Evolutionary conservation across 1,140 invertebrate species (phyloP).

Genomic region (Cotesia chilonis): DNA sequence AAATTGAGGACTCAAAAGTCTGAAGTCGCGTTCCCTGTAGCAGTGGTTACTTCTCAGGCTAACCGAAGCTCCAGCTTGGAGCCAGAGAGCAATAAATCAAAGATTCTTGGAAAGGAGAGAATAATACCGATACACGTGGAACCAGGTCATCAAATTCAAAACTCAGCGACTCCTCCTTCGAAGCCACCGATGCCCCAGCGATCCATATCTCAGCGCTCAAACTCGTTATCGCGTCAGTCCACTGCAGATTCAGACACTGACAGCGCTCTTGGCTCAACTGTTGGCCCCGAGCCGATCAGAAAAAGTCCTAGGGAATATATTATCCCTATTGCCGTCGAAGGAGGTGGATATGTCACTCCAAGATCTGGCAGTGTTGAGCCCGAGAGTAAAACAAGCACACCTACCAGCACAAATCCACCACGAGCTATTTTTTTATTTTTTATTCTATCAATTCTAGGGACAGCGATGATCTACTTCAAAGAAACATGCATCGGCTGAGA

Average conservation of each 20-base stretch:
- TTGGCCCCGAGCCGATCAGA: constrained; percentile 77
- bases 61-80: constrained; percentile 62
- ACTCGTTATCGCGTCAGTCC: constrained; percentile 72
- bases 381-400: constrained; percentile 69
- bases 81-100: constrained; percentile 50
- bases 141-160: constrained; percentile 40
- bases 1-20: constrained; percentile 66
- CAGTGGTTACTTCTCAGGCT: constrained; percentile 54
- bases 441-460: constrained; percentile 43
- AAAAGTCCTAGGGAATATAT: constrained; percentile 90
- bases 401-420: constrained; percentile 52
- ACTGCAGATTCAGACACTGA: constrained; percentile 76
- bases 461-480: constrained; percentile 64
- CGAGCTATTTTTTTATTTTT: constrained; percentile 36
- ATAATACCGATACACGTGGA: constrained; percentile 70
- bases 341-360: constrained; percentile 84
- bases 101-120: constrained; percentile 62
- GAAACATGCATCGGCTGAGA: constrained; percentile 77
- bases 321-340: constrained; percentile 90
- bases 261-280: constrained; percentile 63
- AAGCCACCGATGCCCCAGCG: constrained; percentile 64
- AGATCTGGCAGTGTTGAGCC: constrained; percentile 79
- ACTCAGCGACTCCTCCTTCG: constrained; percentile 53
- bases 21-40: constrained; percentile 70
- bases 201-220: constrained; percentile 60